Percentiles rank a stretch among this genome's conserved stretches.
phyloP scores from a whole-genome alignment of 2,888 invertebrate genomes.

The Tinea semifulvella region DNA sequence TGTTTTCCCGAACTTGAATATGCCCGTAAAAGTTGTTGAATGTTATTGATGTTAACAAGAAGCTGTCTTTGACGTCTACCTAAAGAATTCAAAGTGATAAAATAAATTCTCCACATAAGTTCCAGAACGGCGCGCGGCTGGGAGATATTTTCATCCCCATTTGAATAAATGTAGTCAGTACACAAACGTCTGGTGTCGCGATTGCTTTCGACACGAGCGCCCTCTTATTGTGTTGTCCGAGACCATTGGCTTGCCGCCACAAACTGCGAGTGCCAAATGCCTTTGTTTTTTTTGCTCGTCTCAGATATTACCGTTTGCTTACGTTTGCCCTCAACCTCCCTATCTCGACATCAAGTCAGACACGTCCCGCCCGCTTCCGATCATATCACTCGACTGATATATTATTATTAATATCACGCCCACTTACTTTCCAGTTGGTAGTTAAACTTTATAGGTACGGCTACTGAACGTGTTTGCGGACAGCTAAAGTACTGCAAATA shows the following conservation, averaged over 20 bases:
- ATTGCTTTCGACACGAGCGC: constrained; percentile 43
- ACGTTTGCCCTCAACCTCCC: constrained; percentile 25
- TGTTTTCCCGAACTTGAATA: too few species aligned
- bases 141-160: constrained; percentile 1
- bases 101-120: too few species aligned
- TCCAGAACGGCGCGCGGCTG: too few species aligned
- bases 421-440: constrained; percentile 15
- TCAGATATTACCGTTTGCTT: constrained; percentile 50
- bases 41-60: too few species aligned
- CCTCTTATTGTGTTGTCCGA: constrained; percentile 56
- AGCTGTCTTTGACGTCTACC: too few species aligned
- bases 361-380: constrained; percentile 15
- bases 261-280: constrained; percentile 36
- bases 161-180: background rate
- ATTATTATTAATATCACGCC: constrained; percentile 20
- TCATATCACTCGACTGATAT: constrained; percentile 20
- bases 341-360: constrained; percentile 10
- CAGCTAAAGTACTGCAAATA: too few species aligned
- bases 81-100: too few species aligned
- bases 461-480: too few species aligned
- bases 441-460: too few species aligned
- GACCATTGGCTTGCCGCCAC: constrained; percentile 47
- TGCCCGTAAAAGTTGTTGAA: too few species aligned
- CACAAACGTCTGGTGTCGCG: constrained; percentile 17
- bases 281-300: constrained; percentile 32